phyloP scores from a whole-genome alignment of 2,797 vertebrate genomes.

The Nannoperca obscura region DNA sequence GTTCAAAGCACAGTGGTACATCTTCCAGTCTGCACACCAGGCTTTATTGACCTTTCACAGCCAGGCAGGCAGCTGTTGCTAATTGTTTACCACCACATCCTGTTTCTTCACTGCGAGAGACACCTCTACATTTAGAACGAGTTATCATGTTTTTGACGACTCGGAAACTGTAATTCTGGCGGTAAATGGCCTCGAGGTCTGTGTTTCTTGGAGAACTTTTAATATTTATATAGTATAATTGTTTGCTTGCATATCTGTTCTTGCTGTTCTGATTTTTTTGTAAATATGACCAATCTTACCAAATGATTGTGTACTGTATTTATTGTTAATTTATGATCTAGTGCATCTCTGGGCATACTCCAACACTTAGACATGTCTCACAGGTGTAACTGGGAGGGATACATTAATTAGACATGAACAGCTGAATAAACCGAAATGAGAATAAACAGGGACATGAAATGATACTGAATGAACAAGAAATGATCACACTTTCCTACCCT shows the following conservation, averaged over 20 bases:
- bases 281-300: background rate
- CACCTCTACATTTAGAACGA: constrained; percentile 24
- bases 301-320: background rate
- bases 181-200: background rate
- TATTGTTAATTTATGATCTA: too few relatives aligned
- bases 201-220: background rate
- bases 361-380: too few relatives aligned
- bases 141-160: constrained; percentile 8
- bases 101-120: constrained; percentile 46
- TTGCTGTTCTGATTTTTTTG: too few relatives aligned
- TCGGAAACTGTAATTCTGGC: background rate
- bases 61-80: constrained; percentile 54
- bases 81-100: constrained; percentile 79
- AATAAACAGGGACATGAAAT: background rate
- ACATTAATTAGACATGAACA: background rate
- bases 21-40: constrained; percentile 68
- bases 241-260: background rate
- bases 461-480: too few relatives aligned
- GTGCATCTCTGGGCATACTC: too few relatives aligned
- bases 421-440: background rate
- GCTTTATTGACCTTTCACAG: constrained; percentile 79
- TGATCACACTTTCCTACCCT: background rate
- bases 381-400: background rate
- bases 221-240: too few relatives aligned
- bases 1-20: constrained; percentile 68